Base-by-base conservation (phyloP, 2,797 vertebrate genomes). In the Clangula hyemalis region DNA sequence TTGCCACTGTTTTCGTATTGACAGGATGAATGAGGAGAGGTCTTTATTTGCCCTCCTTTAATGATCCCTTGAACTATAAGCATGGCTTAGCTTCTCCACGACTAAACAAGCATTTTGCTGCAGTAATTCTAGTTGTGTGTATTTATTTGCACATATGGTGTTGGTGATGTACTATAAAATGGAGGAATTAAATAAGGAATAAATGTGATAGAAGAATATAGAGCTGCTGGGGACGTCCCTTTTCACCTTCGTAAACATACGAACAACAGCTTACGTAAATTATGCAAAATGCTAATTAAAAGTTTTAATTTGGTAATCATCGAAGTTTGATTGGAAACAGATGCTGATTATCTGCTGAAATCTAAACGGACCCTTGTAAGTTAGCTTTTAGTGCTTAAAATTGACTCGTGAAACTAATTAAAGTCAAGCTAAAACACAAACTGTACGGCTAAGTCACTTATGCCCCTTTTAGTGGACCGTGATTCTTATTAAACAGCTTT, bases 231-330 rank as follows among this genome's bases (percentile, higher is more conserved):
- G 92, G 39, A 76, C 81, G 76, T 81, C 80, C 75, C 57, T 68
- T 95, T 94, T 97, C 92, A 97, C 89, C 82, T 96, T 97, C 82
- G 72, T 95, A 96, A 97, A 94, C 70, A 56, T 91, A 96, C 72
- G 83, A 94, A 91, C 70, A 60, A 90, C 85, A 95, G 91, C 97
- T 97, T 97, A 65, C 36, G 87, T 93, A 90, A 95, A 96, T 96
- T 91, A 96, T 97, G 84, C 82, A 96, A 90, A 97, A 93, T 94
- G 72, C 93, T 97, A 97, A 97, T 97, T 97, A 96, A 95, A 97
- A 79, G 53, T 89, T 97, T 97, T 97, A 97, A 93, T 98, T 97
- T 95, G 92, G 81, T 95, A 97, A 92, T 98, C 90, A 96, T 96
- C 78, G 96, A 25, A 20, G 68, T 97, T 97, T 97, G 96, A 97